Conservation (phyloP, 1,140 invertebrate genomes). For the Cotesia glomerata region DNA sequence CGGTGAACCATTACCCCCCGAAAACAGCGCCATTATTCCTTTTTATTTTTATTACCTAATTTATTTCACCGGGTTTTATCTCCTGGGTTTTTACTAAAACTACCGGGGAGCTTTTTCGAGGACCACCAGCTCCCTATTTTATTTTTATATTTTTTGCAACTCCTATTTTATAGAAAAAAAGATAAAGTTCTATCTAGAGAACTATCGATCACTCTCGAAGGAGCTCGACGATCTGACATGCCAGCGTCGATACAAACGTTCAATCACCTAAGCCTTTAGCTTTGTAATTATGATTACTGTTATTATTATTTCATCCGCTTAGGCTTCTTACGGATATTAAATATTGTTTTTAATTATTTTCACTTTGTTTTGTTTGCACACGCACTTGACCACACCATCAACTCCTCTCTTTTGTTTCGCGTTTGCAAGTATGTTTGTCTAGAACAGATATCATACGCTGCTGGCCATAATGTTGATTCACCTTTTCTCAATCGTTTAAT, state of each 20-base stretch:
- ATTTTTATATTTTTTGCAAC: background rate
- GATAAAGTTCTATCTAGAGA: too few relatives aligned
- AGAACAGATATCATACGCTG: too few relatives aligned
- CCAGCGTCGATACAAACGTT: background rate
- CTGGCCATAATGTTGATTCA: too few relatives aligned
- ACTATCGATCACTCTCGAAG: background rate
- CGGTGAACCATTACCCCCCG: slow-evolving; percentile 41
- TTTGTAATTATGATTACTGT: background rate
- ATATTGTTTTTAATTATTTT: background rate
- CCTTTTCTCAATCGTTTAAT: too few relatives aligned
- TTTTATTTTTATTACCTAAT: background rate
- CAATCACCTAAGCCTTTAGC: background rate
- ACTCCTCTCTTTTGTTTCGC: too few relatives aligned
- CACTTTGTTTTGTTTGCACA: too few relatives aligned
- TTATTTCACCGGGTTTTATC: background rate
- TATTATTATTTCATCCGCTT: background rate
- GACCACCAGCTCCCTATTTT: background rate
- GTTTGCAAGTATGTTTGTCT: too few relatives aligned
- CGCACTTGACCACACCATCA: too few relatives aligned
- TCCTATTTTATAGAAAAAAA: too few relatives aligned
- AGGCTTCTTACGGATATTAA: background rate
- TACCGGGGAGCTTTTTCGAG: background rate
- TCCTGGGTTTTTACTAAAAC: background rate
- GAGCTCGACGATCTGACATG: slow-evolving; percentile 1
- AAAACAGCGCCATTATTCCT: slow-evolving; percentile 53